Evolutionary conservation across 2,113 vertebrate genomes (phyloP).

Genomic region (Peromyscus polionotus): DNA sequence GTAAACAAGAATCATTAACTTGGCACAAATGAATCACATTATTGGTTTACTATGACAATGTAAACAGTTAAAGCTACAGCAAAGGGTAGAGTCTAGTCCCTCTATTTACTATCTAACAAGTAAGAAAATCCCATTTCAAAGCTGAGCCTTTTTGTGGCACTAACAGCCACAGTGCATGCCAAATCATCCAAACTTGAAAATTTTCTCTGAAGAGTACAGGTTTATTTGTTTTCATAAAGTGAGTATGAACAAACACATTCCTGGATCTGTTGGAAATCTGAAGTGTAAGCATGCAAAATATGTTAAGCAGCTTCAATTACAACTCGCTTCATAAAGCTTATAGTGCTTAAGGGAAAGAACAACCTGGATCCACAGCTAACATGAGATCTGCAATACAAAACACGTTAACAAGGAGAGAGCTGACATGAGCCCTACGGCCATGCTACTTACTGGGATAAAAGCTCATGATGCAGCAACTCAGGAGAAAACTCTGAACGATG

Average conservation of each 20-base stretch:
- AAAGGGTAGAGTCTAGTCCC: background rate
- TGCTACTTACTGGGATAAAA: conserved; percentile 7
- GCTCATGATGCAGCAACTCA: background rate
- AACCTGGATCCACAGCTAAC: background rate
- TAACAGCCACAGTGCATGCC: background rate
- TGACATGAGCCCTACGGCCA: background rate
- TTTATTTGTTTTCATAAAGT: conserved; percentile 63
- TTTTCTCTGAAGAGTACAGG: background rate
- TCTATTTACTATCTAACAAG: background rate
- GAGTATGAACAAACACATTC: conserved; percentile 11
- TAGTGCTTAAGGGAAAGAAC: conserved; percentile 7
- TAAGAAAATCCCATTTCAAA: background rate
- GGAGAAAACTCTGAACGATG: background rate
- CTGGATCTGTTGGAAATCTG: conserved; percentile 31
- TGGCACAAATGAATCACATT: background rate
- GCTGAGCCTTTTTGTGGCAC: background rate
- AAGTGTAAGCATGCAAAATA: conserved; percentile 47
- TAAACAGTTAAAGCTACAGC: background rate
- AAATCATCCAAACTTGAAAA: conserved; percentile 44
- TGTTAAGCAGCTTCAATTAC: conserved; percentile 20
- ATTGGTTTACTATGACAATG: background rate
- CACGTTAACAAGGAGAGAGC: conserved; percentile 59
- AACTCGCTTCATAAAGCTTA: background rate
- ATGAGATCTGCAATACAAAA: conserved; percentile 61
- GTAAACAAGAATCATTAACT: background rate